These are phyloP conservation scores for Acipenser oxyrinchus DNA, from an alignment of 2,797 vertebrate species.

Conservation along the genomic window DNA sequence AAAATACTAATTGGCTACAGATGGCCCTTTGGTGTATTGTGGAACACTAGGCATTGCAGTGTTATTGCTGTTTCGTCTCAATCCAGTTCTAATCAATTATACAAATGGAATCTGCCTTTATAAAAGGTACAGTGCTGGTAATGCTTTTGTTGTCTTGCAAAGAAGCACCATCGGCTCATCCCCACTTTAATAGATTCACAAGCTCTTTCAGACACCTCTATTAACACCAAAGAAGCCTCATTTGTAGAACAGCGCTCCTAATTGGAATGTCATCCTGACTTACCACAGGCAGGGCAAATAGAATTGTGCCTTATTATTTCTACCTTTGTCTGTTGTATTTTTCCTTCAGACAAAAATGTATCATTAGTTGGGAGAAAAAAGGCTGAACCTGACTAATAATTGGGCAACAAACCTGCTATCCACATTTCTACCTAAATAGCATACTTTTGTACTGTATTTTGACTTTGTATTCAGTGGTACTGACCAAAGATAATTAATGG, in stretches of 20 bases:
- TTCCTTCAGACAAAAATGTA: slow-evolving; percentile 26
- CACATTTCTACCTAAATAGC: too few species aligned
- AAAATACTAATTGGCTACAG: slow-evolving; percentile 1
- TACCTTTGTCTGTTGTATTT: slow-evolving; percentile 57
- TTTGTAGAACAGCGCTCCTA: slow-evolving; percentile 40
- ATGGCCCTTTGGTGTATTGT: not conserved
- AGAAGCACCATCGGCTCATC: not conserved
- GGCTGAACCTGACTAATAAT: too few species aligned
- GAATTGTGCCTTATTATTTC: slow-evolving; percentile 63
- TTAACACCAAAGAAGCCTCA: slow-evolving; percentile 23
- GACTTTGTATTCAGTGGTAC: too few species aligned
- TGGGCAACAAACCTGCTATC: too few species aligned
- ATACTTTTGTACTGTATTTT: too few species aligned
- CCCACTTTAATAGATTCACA: not conserved
- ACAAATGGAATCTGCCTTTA: slow-evolving; percentile 1
- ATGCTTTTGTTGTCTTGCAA: not conserved
- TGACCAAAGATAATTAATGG: too few species aligned
- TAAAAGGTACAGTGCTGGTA: not conserved
- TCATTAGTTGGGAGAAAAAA: not conserved
- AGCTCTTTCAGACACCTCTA: slow-evolving; percentile 1
- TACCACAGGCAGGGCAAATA: slow-evolving; percentile 36
- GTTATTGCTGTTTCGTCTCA: not conserved
- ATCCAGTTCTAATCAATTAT: not conserved
- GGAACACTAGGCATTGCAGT: not conserved
- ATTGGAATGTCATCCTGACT: slow-evolving; percentile 53